Percentiles rank a stretch among this genome's conserved stretches.
These are phyloP conservation scores for Callaeas wilsoni DNA, from an alignment of 2,113 vertebrate genomes.

Conservation along the genomic window DNA sequence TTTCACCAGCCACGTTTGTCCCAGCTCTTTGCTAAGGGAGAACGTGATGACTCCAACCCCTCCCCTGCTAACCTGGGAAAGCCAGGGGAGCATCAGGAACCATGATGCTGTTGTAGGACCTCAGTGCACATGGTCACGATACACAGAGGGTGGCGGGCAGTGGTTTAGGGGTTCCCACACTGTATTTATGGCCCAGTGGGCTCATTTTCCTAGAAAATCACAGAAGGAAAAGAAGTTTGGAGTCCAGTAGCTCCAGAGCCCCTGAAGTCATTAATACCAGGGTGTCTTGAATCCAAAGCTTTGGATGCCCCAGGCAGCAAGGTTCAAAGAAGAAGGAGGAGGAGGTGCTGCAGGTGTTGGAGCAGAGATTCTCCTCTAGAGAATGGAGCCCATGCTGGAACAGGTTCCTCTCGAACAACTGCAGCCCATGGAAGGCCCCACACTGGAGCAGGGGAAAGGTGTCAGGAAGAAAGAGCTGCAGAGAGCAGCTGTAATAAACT, in stretches of 20 bases:
- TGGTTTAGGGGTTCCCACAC: background rate
- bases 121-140: fast-evolving
- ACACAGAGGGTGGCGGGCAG: background rate
- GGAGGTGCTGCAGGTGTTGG: background rate
- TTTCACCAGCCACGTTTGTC: background rate
- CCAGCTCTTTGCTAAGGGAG: background rate
- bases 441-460: background rate
- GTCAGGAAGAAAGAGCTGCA: background rate
- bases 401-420: background rate
- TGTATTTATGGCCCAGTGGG: background rate
- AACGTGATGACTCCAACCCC: fast-evolving
- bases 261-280: background rate
- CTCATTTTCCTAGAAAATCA: background rate
- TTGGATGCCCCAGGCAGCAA: background rate
- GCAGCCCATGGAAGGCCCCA: background rate
- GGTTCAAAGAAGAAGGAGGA: background rate
- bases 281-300: background rate
- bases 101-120: background rate
- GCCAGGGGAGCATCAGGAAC: background rate
- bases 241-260: background rate
- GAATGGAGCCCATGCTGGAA: background rate
- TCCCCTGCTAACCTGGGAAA: background rate
- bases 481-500: background rate
- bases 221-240: background rate
- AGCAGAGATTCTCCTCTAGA: background rate